phyloP scores from a whole-genome alignment of 1,140 invertebrate genomes.

The Physella acuta region DNA sequence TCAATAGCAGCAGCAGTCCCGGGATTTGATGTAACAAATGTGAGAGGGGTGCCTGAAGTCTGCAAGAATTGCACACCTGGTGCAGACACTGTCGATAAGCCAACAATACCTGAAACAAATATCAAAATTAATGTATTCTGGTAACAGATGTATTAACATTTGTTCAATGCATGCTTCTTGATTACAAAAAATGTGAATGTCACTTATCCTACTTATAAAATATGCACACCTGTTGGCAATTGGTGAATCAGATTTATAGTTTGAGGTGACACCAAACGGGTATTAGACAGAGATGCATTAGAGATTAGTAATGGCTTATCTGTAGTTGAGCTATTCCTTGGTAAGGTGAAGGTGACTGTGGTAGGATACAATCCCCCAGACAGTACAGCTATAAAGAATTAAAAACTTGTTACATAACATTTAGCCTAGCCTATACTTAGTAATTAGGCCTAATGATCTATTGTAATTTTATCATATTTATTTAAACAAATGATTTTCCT shows the following conservation, averaged over 20 bases:
- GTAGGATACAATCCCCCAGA: constrained; percentile 10
- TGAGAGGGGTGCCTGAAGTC: constrained; percentile 26
- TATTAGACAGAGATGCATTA: constrained; percentile 16
- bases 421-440: too few relatives aligned
- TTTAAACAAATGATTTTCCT: too few relatives aligned
- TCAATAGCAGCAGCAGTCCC: constrained; percentile 8
- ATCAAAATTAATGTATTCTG: too few relatives aligned
- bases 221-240: constrained; percentile 26
- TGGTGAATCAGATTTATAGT: constrained; percentile 28
- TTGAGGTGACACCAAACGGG: constrained; percentile 26
- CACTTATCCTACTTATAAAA: too few relatives aligned
- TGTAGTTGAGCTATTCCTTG: constrained; percentile 11
- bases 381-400: too few relatives aligned
- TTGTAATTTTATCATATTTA: too few relatives aligned
- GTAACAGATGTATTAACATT: too few relatives aligned
- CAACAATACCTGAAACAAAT: constrained; percentile 31
- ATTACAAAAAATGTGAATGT: too few relatives aligned
- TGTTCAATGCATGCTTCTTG: too few relatives aligned
- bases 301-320: constrained; percentile 7
- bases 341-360: constrained; percentile 16
- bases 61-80: constrained; percentile 28
- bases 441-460: too few relatives aligned
- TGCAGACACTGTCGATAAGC: constrained; percentile 26
- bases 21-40: constrained; percentile 25
- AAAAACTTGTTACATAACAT: too few relatives aligned